These are phyloP conservation scores for Microtus montanus DNA, from an alignment of 2,113 vertebrate species.

Conservation along the genomic window DNA sequence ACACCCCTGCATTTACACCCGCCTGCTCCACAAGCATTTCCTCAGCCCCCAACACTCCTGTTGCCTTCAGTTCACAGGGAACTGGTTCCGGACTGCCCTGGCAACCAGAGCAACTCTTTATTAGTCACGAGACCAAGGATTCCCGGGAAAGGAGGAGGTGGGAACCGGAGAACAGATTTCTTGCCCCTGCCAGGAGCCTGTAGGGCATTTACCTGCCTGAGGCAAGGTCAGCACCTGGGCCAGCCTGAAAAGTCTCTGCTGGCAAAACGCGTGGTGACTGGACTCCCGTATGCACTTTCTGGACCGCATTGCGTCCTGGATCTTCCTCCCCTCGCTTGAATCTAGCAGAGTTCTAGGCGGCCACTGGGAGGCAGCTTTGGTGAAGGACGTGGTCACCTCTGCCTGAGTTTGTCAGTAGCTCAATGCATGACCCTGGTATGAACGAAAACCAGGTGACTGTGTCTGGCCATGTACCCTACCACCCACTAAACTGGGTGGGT, in stretches of 20 bases:
- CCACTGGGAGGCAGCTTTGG: slow-evolving; percentile 77
- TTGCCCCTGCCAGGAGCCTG: background rate
- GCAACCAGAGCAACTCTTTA: slow-evolving; percentile 61
- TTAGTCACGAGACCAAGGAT: slow-evolving; percentile 44
- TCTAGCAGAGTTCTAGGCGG: slow-evolving; percentile 40
- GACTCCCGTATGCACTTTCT: background rate
- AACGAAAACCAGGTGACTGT: slow-evolving; percentile 74
- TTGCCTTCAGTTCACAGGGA: slow-evolving; percentile 60
- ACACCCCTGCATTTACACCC: background rate
- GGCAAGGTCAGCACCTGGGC: slow-evolving; percentile 64
- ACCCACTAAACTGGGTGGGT: slow-evolving; percentile 80
- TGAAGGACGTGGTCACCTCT: slow-evolving; percentile 71
- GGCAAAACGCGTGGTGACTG: background rate
- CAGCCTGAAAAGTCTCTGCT: slow-evolving; percentile 44
- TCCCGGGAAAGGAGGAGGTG: slow-evolving; percentile 56
- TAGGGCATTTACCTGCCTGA: background rate
- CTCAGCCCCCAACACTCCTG: slow-evolving; percentile 69
- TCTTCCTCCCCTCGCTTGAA: slow-evolving; percentile 24
- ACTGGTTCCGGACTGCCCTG: slow-evolving; percentile 59
- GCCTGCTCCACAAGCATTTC: background rate
- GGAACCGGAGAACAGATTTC: slow-evolving; percentile 4
- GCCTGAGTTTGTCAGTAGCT: slow-evolving; percentile 82
- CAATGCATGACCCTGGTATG: slow-evolving; percentile 78
- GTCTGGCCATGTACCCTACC: slow-evolving; percentile 78
- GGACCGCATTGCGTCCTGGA: background rate